Evolutionary conservation across 2,888 invertebrate species (phyloP).

Genomic region (Theretra japonica): DNA sequence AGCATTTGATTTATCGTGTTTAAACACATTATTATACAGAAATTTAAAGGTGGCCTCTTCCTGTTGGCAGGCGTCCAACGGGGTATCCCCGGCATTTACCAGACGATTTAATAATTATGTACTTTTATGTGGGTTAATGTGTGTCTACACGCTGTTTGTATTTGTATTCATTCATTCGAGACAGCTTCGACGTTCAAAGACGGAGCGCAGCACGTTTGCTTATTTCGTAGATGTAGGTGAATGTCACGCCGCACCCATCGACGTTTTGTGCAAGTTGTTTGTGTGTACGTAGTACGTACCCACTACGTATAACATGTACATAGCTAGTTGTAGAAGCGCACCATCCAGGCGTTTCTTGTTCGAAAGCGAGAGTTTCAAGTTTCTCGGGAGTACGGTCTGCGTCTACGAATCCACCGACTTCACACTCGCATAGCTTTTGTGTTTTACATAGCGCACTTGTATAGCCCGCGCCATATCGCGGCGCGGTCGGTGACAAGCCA

Average conservation of each 20-base stretch:
- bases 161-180: constrained; percentile 58
- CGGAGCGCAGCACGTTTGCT: constrained; percentile 45
- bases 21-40: constrained; percentile 69
- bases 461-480: constrained; percentile 8
- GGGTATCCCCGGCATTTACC: constrained; percentile 80
- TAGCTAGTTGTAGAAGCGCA: constrained; percentile 57
- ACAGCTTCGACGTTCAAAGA: constrained; percentile 47
- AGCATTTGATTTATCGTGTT: constrained; percentile 54
- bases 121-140: constrained; percentile 69
- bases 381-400: constrained; percentile 60
- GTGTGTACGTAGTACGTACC: constrained; percentile 59
- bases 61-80: constrained; percentile 79
- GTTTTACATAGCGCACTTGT: constrained; percentile 41
- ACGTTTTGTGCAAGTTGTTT: constrained; percentile 59
- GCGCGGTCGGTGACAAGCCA: not conserved
- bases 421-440: constrained; percentile 37
- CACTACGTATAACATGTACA: constrained; percentile 44
- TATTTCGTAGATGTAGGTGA: constrained; percentile 57
- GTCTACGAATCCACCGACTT: constrained; percentile 61
- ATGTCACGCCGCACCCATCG: constrained; percentile 63
- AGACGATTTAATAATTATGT: constrained; percentile 80
- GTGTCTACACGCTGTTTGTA: constrained; percentile 58
- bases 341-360: constrained; percentile 70
- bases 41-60: constrained; percentile 76
- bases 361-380: constrained; percentile 79